These are phyloP conservation scores for Nannoperca australis DNA, from an alignment of 2,797 vertebrate species.

Conservation along the genomic window DNA sequence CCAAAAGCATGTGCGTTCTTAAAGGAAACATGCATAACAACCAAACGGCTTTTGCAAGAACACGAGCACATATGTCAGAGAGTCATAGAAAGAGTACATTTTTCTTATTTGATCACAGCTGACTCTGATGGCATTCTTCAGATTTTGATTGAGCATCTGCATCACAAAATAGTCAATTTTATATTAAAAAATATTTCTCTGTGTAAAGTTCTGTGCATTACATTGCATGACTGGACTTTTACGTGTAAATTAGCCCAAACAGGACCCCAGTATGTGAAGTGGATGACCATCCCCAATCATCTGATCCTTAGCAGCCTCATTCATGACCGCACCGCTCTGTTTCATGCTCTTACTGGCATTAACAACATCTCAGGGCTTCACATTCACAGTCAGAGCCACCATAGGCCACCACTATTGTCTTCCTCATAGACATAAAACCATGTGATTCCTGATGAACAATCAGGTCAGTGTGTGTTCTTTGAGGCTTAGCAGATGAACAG, in stretches of 20 bases:
- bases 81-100: background rate
- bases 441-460: constrained; percentile 57
- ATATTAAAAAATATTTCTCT: background rate
- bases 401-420: constrained; percentile 45
- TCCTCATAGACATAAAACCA: constrained; percentile 44
- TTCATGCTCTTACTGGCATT: constrained; percentile 57
- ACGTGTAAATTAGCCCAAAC: constrained; percentile 7
- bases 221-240: background rate
- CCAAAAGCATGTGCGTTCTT: background rate
- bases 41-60: background rate
- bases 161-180: background rate
- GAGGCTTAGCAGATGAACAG: constrained; percentile 35
- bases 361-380: constrained; percentile 81
- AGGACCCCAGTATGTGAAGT: background rate
- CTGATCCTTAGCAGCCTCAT: constrained; percentile 22
- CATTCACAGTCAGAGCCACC: constrained; percentile 52
- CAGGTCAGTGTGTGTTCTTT: constrained; percentile 42
- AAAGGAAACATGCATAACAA: background rate
- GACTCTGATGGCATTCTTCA: constrained; percentile 1
- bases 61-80: background rate
- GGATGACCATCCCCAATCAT: background rate
- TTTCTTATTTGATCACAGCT: background rate
- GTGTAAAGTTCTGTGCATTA: background rate
- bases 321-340: constrained; percentile 31
- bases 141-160: background rate